A percentile compares a stretch with the other conserved stretches of the same genome.
Conservation (phyloP, 1,140 invertebrate species). For the Zaprionus kolodkinae region DNA sequence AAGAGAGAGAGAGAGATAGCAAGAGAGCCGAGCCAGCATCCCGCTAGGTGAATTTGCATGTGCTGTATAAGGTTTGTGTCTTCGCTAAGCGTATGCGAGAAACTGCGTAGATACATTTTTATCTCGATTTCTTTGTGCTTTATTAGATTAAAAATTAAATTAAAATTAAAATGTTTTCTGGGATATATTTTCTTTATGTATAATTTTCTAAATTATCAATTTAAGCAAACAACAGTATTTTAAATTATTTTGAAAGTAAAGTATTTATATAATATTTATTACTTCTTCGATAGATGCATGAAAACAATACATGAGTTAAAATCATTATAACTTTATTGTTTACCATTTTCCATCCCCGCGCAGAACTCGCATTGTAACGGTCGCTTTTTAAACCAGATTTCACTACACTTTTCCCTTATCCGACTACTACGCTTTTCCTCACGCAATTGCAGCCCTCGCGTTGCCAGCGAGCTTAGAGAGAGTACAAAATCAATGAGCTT, state of each 20-base stretch:
- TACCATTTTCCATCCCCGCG: too few relatives aligned
- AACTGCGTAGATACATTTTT: not conserved
- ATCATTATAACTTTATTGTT: too few relatives aligned
- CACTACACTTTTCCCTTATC: conserved; percentile 7
- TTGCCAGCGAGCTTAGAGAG: conserved; percentile 12
- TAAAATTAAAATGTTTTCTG: too few relatives aligned
- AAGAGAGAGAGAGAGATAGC: conserved; percentile 1
- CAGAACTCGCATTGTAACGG: not conserved
- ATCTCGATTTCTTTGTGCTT: not conserved
- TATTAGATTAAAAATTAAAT: too few relatives aligned
- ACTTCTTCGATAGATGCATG: too few relatives aligned
- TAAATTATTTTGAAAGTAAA: too few relatives aligned
- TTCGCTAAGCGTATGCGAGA: not conserved
- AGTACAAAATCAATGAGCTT: conserved; percentile 30
- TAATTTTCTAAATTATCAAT: too few relatives aligned
- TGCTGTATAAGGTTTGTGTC: conserved; percentile 13
- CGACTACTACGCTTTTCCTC: conserved; percentile 24
- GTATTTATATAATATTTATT: too few relatives aligned
- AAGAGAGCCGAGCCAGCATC: conserved; percentile 29
- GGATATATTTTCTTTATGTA: too few relatives aligned
- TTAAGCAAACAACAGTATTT: too few relatives aligned
- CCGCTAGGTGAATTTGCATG: not conserved
- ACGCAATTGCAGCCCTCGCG: conserved; percentile 57
- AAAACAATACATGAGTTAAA: too few relatives aligned
- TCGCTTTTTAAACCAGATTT: not conserved